Evolutionary conservation across 2,888 invertebrate genomes (phyloP).

Genomic region (Agrochola circellaris): DNA sequence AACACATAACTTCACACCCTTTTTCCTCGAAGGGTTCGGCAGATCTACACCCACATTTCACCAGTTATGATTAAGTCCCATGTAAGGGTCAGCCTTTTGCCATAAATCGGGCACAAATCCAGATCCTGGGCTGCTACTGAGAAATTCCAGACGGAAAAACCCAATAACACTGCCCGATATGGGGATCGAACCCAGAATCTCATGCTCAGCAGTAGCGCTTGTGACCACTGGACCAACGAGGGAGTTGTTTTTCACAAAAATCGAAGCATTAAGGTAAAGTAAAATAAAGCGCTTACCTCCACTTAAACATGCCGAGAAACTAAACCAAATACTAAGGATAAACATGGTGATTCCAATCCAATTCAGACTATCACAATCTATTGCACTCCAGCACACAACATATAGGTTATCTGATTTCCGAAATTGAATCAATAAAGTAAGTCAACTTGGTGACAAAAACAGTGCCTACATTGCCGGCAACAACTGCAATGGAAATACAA

Average conservation of each 20-base stretch:
- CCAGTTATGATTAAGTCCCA: not conserved
- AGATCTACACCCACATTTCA: not conserved
- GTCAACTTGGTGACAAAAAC: not conserved
- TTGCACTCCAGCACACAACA: not conserved
- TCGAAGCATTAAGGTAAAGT: not conserved
- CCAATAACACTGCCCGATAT: not conserved
- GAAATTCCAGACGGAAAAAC: not conserved
- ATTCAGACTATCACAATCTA: not conserved
- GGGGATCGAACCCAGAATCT: not conserved
- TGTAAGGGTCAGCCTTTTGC: not conserved
- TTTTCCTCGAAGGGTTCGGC: not conserved
- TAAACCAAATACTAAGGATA: constrained; percentile 9
- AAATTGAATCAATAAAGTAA: not conserved
- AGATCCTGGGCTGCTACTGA: not conserved
- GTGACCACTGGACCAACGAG: not conserved
- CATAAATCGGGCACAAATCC: not conserved
- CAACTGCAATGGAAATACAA: not conserved
- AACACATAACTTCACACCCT: too few species aligned
- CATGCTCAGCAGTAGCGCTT: not conserved
- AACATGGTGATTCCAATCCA: constrained; percentile 8
- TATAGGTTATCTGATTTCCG: not conserved
- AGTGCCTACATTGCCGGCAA: not conserved
- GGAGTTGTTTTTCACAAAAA: not conserved
- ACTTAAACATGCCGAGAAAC: constrained; percentile 10
- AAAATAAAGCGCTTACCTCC: constrained; percentile 21